Base-by-base conservation (phyloP, 2,797 vertebrate genomes). In the Strix occidentalis region DNA sequence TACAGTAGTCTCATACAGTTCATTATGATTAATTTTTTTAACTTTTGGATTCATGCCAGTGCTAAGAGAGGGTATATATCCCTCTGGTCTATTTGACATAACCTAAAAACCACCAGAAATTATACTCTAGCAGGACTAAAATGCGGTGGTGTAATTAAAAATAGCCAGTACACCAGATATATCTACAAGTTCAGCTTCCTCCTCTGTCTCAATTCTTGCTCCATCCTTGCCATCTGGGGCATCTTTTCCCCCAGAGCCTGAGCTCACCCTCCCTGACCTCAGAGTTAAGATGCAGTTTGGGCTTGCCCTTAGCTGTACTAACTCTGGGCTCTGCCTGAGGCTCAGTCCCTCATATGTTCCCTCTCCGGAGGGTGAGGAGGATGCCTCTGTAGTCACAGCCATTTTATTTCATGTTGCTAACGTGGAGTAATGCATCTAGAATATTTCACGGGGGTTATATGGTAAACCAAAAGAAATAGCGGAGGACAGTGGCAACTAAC, bases 251-350 rank as follows among this genome's bases (percentile, higher is more conserved):
- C 29, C 37, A 6, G n/a, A 6, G 58, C 63, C 48, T 50, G 45
- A 33, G 64, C 43, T 57, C 37, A 14, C 29, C 24, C 41, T 5
- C 41, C 60, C 58, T 53, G 51, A 6, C 28, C 37, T 39, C 54
- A 2, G 15, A 11, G 28, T 3, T 3, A 12, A 16, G 24, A 6
- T 58, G 72, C 28, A 1, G 1, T 58, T 11, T 61, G 69, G 28
- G 69, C 14, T 43, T 25, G 41, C 16, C 54, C 8, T 9, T 10
- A 6, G 74, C 65, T 14, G 18, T 17, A 4, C 31, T 13, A 6
- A 23, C 20, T 17, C 19, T 25, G 48, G 87, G 63, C 56, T 41
- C 2, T 16, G 39, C 43, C 58, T 19, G 51, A 51, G 45, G 41
- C 64, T 75, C 25, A 2, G 20, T 53, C 70, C 63, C n/a, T 37